Conservation (phyloP, 2,113 vertebrate species). For the Bambusicola thoracicus region DNA sequence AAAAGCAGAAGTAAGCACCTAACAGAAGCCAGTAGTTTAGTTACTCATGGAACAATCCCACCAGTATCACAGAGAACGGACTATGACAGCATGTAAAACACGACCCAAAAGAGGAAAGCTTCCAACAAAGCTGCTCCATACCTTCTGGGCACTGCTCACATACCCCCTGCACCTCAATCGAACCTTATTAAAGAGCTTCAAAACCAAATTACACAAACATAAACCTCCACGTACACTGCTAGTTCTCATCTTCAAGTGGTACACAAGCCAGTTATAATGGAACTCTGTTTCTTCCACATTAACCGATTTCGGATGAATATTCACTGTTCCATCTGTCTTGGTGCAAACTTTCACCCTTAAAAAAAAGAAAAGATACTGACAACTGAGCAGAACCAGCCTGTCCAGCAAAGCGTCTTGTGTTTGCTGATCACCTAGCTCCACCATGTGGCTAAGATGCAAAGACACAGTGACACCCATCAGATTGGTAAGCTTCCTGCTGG, state of each 20-base stretch:
- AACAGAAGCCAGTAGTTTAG: too few relatives aligned
- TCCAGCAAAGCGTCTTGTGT: not conserved
- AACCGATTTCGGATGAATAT: constrained; percentile 96
- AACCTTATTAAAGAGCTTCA: not conserved
- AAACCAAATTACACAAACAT: not conserved
- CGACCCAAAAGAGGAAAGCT: not conserved
- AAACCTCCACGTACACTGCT: constrained; percentile 86
- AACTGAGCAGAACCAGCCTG: not conserved
- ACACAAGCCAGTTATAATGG: constrained; percentile 95
- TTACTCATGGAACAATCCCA: not conserved
- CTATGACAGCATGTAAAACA: not conserved
- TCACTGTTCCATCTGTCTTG: constrained; percentile 91
- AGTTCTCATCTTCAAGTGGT: constrained; percentile 98
- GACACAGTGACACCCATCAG: rapidly evolving
- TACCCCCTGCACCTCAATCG: not conserved
- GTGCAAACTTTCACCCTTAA: constrained; percentile 92
- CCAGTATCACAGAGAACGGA: not conserved
- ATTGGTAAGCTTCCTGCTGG: not conserved
- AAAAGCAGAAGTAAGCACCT: not conserved
- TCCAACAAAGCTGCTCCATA: not conserved
- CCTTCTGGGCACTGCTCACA: not conserved
- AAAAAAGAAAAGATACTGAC: not conserved
- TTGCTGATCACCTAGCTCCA: not conserved
- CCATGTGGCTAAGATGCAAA: not conserved
- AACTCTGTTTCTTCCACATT: constrained; percentile 93